These are phyloP conservation scores for Megalops atlanticus DNA, from an alignment of 2,113 vertebrate genomes.

Conservation along the genomic window DNA sequence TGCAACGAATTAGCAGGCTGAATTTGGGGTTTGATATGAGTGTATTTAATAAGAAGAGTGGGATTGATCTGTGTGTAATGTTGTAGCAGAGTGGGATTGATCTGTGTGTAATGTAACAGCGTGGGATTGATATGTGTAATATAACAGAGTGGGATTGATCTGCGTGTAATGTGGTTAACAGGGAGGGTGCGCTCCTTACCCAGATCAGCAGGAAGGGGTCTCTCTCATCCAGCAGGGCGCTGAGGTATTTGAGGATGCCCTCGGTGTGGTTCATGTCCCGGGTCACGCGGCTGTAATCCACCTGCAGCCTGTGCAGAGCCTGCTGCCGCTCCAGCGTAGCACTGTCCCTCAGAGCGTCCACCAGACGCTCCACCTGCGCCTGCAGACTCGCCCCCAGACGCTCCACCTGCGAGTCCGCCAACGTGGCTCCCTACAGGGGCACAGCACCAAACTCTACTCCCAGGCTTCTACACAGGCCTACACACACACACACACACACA, in stretches of 20 bases:
- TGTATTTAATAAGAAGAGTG: too few relatives aligned
- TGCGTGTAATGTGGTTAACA: too few relatives aligned
- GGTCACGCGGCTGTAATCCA: constrained; percentile 55
- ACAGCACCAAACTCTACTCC: background rate
- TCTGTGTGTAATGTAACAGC: too few relatives aligned
- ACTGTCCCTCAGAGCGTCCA: constrained; percentile 49
- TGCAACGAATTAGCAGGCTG: too few relatives aligned
- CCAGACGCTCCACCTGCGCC: constrained; percentile 61
- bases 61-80: too few relatives aligned
- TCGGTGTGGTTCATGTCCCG: constrained; percentile 56
- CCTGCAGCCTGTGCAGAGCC: constrained; percentile 45
- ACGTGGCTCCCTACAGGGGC: constrained; percentile 40
- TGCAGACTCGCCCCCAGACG: constrained; percentile 58
- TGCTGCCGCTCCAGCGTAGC: constrained; percentile 59
- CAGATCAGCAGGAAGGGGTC: constrained; percentile 73
- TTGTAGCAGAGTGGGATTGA: too few relatives aligned
- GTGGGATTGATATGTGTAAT: too few relatives aligned
- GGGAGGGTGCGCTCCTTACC: constrained; percentile 47
- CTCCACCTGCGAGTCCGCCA: constrained; percentile 55
- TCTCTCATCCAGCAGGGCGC: constrained; percentile 56
- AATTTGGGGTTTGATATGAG: too few relatives aligned
- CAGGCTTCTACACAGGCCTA: too few relatives aligned
- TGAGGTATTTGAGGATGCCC: constrained; percentile 55
- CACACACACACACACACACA: too few relatives aligned
- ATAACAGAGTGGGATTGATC: too few relatives aligned